Evolutionary conservation across 2,113 vertebrate genomes (phyloP).

Genomic region (Panthera uncia): DNA sequence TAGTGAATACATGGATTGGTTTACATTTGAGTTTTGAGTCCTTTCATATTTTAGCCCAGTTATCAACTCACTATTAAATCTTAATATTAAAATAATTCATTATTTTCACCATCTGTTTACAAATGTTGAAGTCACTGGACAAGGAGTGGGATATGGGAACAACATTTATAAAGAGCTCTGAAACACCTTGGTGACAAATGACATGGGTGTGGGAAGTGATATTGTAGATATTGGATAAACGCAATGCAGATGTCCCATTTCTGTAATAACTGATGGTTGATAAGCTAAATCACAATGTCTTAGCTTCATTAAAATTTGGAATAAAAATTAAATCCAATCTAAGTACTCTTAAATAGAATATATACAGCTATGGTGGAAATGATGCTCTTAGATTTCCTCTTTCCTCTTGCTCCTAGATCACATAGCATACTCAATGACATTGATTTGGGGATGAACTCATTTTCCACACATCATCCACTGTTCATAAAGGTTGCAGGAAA

Average conservation of each 20-base stretch:
- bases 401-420: neutral
- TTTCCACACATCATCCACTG: constrained; percentile 55
- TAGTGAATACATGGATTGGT: neutral
- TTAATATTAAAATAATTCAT: constrained; percentile 11
- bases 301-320: neutral
- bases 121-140: neutral
- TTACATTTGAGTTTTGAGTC: neutral
- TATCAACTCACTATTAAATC: neutral
- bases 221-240: neutral
- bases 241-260: neutral
- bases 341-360: constrained; percentile 39
- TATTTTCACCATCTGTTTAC: neutral
- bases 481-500: constrained; percentile 68
- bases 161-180: neutral
- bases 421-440: constrained; percentile 52
- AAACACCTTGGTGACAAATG: neutral
- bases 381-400: neutral
- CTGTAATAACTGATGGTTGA: neutral
- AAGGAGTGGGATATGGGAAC: neutral
- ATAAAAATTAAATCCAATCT: constrained; percentile 25
- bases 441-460: constrained; percentile 64
- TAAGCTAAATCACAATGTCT: neutral
- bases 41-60: neutral
- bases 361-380: constrained; percentile 37
- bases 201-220: neutral